Conservation (phyloP, 1,140 invertebrate species). For the Diorhabda elongata region DNA sequence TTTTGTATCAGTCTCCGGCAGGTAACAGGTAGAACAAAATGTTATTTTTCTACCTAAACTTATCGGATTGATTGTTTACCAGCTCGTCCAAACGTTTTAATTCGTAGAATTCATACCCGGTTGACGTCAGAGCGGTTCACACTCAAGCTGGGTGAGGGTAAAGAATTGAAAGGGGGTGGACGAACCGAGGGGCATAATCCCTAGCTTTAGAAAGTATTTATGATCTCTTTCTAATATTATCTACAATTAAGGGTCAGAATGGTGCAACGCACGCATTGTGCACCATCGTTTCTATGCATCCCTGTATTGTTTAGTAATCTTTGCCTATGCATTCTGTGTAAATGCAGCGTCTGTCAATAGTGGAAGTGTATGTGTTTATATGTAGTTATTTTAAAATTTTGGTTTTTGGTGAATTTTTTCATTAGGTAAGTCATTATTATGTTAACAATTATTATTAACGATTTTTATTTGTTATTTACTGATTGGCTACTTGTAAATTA, state of each 20-base stretch:
- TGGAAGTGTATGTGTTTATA: background rate
- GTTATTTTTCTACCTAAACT: no score
- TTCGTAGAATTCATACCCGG: conserved; percentile 7
- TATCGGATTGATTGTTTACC: no score
- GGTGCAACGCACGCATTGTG: background rate
- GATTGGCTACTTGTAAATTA: no score
- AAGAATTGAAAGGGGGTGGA: conserved; percentile 26
- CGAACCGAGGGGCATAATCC: background rate
- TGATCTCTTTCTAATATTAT: background rate
- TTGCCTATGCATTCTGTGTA: background rate
- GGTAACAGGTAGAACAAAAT: no score
- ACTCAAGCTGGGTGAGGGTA: conserved; percentile 14
- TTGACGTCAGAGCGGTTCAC: conserved; percentile 36
- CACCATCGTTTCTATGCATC: conserved; percentile 11
- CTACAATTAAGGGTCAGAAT: conserved; percentile 21
- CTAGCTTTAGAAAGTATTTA: conserved; percentile 7
- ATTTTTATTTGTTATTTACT: no score
- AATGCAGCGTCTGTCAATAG: background rate
- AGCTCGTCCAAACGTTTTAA: no score
- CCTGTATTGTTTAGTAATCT: conserved; percentile 9
- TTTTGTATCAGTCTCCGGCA: no score
- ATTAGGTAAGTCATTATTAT: no score
- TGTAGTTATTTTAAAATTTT: no score
- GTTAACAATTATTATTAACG: no score
- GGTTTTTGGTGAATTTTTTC: no score